Evolutionary conservation across 2,797 vertebrate genomes (phyloP).

Genomic region (Sebastes cheni): DNA sequence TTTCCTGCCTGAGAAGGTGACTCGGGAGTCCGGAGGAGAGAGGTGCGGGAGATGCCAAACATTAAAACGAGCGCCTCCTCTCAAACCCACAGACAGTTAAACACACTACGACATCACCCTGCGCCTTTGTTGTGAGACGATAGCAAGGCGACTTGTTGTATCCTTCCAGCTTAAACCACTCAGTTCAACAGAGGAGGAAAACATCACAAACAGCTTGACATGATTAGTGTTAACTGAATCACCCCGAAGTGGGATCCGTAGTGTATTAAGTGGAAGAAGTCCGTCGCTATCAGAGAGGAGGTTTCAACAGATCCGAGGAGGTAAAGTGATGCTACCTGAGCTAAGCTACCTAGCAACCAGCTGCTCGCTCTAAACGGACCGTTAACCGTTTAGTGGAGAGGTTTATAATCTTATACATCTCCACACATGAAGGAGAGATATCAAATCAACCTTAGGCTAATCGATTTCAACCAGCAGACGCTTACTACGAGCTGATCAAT

Average conservation of each 20-base stretch:
- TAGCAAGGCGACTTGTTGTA: conserved; percentile 21
- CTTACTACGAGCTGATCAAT: fast-evolving
- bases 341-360: conserved; percentile 9
- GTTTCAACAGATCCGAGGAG: conserved; percentile 44
- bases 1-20: fast-evolving
- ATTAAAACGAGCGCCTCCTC: conserved; percentile 20
- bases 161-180: not conserved
- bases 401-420: not conserved
- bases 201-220: not conserved
- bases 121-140: conserved; percentile 77
- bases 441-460: fast-evolving
- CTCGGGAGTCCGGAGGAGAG: fast-evolving
- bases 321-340: conserved; percentile 51
- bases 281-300: conserved; percentile 16
- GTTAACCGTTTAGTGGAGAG: conserved; percentile 17
- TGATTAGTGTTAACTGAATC: conserved; percentile 14
- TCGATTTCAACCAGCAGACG: not conserved
- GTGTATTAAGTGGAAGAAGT: not conserved
- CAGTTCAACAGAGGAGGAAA: not conserved
- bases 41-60: fast-evolving
- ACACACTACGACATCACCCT: conserved; percentile 55
- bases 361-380: not conserved
- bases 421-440: fast-evolving
- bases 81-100: not conserved
- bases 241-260: conserved; percentile 55